These are phyloP conservation scores for Drosophila varians DNA, from an alignment of 1,140 invertebrate genomes.

Conservation along the genomic window DNA sequence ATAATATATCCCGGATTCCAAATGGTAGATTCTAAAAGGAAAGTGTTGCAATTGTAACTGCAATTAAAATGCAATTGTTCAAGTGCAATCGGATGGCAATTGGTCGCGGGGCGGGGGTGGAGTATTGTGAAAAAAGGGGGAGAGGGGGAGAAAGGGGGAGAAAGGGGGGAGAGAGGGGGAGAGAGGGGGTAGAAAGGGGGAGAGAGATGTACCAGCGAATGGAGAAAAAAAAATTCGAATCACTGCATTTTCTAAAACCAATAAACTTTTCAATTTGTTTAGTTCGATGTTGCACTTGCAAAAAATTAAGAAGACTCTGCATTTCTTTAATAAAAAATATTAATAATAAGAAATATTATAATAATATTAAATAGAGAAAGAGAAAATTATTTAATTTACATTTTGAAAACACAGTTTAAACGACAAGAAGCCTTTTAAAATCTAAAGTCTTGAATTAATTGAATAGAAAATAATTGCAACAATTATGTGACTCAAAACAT, in stretches of 20 bases:
- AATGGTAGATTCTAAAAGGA: neutral
- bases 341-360: too few species aligned
- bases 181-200: neutral
- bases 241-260: conserved; percentile 25
- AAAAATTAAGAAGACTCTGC: neutral
- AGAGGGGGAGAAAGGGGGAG: too few species aligned
- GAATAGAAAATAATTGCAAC: too few species aligned
- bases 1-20: neutral
- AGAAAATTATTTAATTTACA: too few species aligned
- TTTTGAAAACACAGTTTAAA: too few species aligned
- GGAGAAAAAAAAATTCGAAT: too few species aligned
- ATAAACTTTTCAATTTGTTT: conserved; percentile 37
- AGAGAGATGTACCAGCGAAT: neutral
- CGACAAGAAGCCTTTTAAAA: too few species aligned
- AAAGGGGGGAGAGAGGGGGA: neutral
- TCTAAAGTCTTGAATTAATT: too few species aligned
- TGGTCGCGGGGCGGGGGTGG: too few species aligned
- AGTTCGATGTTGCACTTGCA: neutral
- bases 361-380: too few species aligned
- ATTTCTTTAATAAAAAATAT: too few species aligned
- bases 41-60: conserved; percentile 48
- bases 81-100: conserved; percentile 13
- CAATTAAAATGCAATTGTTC: conserved; percentile 58
- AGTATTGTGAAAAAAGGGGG: too few species aligned
- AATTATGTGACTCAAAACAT: neutral